Evolutionary conservation across 1,140 invertebrate genomes (phyloP).

Genomic region (Drosophila santomea): DNA sequence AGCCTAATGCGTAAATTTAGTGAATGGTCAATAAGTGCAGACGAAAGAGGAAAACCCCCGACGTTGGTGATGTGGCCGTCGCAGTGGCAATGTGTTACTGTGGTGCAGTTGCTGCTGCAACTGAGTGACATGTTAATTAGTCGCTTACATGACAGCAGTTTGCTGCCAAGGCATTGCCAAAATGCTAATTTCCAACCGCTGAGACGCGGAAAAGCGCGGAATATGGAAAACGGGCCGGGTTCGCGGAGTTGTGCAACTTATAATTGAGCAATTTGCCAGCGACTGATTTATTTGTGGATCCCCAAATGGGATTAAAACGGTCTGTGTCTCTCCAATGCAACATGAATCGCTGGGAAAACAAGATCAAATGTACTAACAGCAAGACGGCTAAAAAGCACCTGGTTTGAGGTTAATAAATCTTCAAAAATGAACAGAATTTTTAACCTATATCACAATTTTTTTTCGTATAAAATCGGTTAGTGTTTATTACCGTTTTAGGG

Average conservation of each 20-base stretch:
- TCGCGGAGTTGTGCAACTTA: conserved; percentile 62
- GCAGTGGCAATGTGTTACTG: conserved; percentile 3
- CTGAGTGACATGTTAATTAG: conserved; percentile 84
- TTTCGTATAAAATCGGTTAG: background rate
- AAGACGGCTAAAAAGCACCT: no score
- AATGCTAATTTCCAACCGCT: conserved; percentile 74
- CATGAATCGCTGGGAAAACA: conserved; percentile 6
- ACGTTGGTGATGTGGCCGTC: conserved; percentile 18
- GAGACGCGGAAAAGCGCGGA: conserved; percentile 29
- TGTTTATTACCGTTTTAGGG: background rate
- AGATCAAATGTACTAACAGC: conserved; percentile 5
- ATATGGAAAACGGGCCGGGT: conserved; percentile 2
- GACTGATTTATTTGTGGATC: conserved; percentile 69
- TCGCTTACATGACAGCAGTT: conserved; percentile 83
- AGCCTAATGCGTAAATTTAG: conserved; percentile 61
- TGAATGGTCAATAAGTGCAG: conserved; percentile 36
- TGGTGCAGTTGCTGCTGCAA: conserved; percentile 25
- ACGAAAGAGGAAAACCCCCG: background rate
- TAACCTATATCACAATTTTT: no score
- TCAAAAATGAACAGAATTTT: no score
- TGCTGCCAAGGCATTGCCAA: conserved; percentile 64
- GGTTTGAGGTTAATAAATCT: no score
- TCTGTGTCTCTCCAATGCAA: conserved; percentile 6
- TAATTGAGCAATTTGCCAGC: conserved; percentile 78
- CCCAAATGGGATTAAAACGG: conserved; percentile 34